phyloP scores from a whole-genome alignment of 2,888 invertebrate species.

The Drosophila multiciliata region DNA sequence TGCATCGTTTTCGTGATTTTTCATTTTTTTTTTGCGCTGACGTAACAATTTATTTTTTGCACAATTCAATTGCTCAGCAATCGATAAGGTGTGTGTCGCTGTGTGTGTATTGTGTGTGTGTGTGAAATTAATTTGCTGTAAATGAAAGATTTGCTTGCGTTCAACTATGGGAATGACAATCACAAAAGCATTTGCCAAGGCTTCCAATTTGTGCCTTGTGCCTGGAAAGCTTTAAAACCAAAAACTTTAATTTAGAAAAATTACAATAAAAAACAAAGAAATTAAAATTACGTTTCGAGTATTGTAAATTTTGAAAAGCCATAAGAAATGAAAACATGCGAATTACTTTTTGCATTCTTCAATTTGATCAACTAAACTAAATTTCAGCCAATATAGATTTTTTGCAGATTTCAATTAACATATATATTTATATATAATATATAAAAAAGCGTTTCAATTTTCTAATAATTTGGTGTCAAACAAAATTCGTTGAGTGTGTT shows the following conservation, averaged over 20 bases:
- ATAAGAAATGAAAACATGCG: slow-evolving; percentile 53
- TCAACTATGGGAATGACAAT: slow-evolving; percentile 52
- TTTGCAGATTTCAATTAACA: slow-evolving; percentile 27
- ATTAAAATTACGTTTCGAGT: slow-evolving; percentile 22
- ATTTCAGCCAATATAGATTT: slow-evolving; percentile 69
- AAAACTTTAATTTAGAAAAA: slow-evolving; percentile 23
- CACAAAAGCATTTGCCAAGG: slow-evolving; percentile 72
- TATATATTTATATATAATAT: slow-evolving; percentile 6
- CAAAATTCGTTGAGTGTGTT: slow-evolving; percentile 13
- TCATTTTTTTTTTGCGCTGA: slow-evolving; percentile 33
- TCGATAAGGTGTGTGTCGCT: slow-evolving; percentile 34
- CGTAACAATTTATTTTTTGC: slow-evolving; percentile 38
- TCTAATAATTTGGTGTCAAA: slow-evolving; percentile 44
- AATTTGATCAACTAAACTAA: slow-evolving; percentile 70
- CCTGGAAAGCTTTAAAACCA: slow-evolving; percentile 21
- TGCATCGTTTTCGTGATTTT: slow-evolving; percentile 33
- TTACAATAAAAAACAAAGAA: background rate
- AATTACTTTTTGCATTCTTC: slow-evolving; percentile 39
- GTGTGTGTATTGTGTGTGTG: slow-evolving; percentile 15
- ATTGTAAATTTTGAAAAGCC: slow-evolving; percentile 33
- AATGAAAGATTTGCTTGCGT: slow-evolving; percentile 52
- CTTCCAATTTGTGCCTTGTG: slow-evolving; percentile 22
- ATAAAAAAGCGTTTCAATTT: slow-evolving; percentile 57
- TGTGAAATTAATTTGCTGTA: slow-evolving; percentile 40
- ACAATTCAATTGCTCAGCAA: slow-evolving; percentile 52